Conservation (phyloP, 2,113 vertebrate species). For the Zingel zingel region DNA sequence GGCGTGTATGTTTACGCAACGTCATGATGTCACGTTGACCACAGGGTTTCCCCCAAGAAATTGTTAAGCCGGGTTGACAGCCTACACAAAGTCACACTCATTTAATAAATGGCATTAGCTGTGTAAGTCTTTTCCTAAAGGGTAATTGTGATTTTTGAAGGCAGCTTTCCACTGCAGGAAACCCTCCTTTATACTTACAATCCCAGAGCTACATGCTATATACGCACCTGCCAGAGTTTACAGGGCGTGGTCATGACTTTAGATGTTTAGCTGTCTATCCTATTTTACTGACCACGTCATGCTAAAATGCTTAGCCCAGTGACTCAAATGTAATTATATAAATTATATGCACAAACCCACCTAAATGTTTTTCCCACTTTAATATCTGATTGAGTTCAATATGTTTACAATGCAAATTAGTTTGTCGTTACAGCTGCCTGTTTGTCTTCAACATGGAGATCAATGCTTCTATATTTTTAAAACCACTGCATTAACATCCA, state of each 20-base stretch:
- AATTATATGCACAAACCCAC: not conserved
- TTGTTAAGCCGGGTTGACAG: too few relatives aligned
- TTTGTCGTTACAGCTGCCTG: not conserved
- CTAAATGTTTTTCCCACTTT: not conserved
- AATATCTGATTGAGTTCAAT: not conserved
- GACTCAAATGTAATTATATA: not conserved
- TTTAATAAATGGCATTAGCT: too few relatives aligned
- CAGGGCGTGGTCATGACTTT: not conserved
- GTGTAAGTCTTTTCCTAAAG: too few relatives aligned
- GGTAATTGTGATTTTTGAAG: too few relatives aligned
- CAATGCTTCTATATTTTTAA: slow-evolving; percentile 17
- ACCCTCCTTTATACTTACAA: too few relatives aligned
- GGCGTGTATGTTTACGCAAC: too few relatives aligned
- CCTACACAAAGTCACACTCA: too few relatives aligned
- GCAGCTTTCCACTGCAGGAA: too few relatives aligned
- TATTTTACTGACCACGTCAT: not conserved
- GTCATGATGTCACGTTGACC: too few relatives aligned
- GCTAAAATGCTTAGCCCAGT: not conserved
- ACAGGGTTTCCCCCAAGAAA: too few relatives aligned
- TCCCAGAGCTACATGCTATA: not conserved
- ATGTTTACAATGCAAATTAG: not conserved
- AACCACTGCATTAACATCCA: slow-evolving; percentile 22
- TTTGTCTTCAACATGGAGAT: not conserved
- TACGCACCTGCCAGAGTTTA: not conserved
- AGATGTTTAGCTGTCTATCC: not conserved